Conservation (phyloP, 2,797 vertebrate species). For the Bucorvus abyssinicus region DNA sequence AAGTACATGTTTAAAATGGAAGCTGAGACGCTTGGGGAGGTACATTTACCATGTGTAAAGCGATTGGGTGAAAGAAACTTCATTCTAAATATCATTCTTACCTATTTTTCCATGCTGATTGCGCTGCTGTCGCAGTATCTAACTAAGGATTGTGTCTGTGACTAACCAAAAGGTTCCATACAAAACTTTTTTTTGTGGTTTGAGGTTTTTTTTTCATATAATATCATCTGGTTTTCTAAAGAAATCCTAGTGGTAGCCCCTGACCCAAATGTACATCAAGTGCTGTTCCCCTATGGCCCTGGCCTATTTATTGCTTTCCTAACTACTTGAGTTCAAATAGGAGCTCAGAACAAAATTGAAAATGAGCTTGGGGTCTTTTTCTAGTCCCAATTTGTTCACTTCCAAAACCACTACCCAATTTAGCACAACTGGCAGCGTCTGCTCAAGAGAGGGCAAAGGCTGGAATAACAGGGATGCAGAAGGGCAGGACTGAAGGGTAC, state of each 20-base stretch:
- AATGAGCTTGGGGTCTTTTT: slow-evolving; percentile 67
- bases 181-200: slow-evolving; percentile 11
- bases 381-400: slow-evolving; percentile 58
- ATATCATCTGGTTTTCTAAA: not conserved
- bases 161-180: not conserved
- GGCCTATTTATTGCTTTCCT: slow-evolving; percentile 72
- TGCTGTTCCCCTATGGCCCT: slow-evolving; percentile 68
- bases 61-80: not conserved
- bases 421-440: not conserved
- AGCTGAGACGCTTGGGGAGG: not conserved
- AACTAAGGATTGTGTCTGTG: not conserved
- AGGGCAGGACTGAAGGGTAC: slow-evolving; percentile 22
- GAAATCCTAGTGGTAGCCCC: slow-evolving; percentile 61
- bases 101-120: not conserved
- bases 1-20: not conserved
- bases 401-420: slow-evolving; percentile 63
- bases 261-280: slow-evolving; percentile 59
- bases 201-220: not conserved
- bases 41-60: accelerated
- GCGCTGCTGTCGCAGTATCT: accelerated
- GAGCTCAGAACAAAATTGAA: slow-evolving; percentile 66
- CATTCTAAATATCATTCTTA: not conserved
- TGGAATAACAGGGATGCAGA: not conserved
- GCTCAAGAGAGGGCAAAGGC: slow-evolving; percentile 55
- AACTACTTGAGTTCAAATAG: slow-evolving; percentile 32